These are phyloP conservation scores for Acronicta alni DNA, from an alignment of 2,888 invertebrate species.

Conservation along the genomic window DNA sequence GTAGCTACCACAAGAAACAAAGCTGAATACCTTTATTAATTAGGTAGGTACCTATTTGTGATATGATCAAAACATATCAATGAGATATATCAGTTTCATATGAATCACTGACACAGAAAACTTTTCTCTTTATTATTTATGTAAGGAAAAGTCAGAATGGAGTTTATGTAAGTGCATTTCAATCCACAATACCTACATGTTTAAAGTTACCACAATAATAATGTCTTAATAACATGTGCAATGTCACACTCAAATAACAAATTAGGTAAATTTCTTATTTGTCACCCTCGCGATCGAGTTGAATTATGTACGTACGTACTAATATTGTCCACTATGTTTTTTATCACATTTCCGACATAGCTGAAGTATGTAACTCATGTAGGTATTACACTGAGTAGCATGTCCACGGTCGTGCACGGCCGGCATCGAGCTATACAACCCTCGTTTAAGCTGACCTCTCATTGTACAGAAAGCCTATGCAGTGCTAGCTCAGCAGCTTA, in stretches of 20 bases:
- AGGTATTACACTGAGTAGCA: too few species aligned
- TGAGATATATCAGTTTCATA: background rate
- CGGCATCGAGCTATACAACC: too few species aligned
- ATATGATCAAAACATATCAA: too few species aligned
- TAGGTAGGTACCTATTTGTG: too few species aligned
- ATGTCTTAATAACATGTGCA: background rate
- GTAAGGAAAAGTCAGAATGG: background rate
- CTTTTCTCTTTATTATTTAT: background rate
- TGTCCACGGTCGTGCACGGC: too few species aligned
- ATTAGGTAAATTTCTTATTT: slow-evolving; percentile 26
- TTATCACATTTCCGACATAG: slow-evolving; percentile 39
- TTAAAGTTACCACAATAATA: background rate
- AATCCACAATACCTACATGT: background rate
- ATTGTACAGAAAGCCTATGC: too few species aligned
- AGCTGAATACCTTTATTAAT: too few species aligned
- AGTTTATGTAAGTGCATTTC: slow-evolving; percentile 1
- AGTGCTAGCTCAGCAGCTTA: too few species aligned
- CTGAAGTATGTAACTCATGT: too few species aligned
- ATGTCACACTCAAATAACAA: slow-evolving; percentile 5
- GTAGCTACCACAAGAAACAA: too few species aligned
- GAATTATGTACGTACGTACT: too few species aligned
- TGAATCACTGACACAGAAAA: background rate
- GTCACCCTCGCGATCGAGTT: slow-evolving; percentile 8
- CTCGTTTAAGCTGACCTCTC: too few species aligned
- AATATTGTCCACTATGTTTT: background rate